Percentiles rank a stretch among this genome's conserved stretches.
phyloP scores from a whole-genome alignment of 2,888 invertebrate genomes.

The Nymphalis c-album region DNA sequence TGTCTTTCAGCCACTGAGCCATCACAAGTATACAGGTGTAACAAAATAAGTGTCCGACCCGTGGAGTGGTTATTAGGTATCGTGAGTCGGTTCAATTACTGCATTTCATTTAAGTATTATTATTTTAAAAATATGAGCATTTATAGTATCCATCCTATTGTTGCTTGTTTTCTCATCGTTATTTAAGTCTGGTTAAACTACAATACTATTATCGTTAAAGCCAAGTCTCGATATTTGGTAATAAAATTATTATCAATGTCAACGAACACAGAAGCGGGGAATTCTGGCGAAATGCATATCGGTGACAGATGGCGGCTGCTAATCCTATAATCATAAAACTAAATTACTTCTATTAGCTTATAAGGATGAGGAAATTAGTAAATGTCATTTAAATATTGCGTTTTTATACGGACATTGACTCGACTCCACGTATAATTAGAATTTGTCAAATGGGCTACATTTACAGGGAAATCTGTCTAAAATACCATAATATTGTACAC shows the following conservation, averaged over 20 bases:
- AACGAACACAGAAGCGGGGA: neutral
- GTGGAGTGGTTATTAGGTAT: too few relatives aligned
- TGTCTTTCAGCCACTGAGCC: too few relatives aligned
- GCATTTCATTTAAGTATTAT: neutral
- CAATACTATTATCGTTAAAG: constrained; percentile 1
- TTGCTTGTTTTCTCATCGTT: neutral
- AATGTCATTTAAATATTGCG: too few relatives aligned
- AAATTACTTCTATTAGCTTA: constrained; percentile 4
- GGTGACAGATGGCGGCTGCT: constrained; percentile 7
- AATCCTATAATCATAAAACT: neutral
- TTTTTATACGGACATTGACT: too few relatives aligned
- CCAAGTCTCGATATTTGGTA: neutral
- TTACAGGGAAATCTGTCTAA: too few relatives aligned
- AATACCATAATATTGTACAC: too few relatives aligned
- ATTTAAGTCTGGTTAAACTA: neutral
- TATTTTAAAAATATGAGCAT: neutral
- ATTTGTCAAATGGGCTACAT: too few relatives aligned
- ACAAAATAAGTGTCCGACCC: too few relatives aligned
- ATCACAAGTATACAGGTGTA: too few relatives aligned
- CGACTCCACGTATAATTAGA: too few relatives aligned
- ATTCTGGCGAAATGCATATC: neutral
- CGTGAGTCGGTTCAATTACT: too few relatives aligned
- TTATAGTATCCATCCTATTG: neutral
- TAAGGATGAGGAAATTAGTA: neutral
- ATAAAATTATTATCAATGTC: neutral